Evolutionary conservation across 2,888 invertebrate genomes (phyloP), one percentile per base, ranked within the genome.

Genomic region (Eupithecia dodoneata): DNA sequence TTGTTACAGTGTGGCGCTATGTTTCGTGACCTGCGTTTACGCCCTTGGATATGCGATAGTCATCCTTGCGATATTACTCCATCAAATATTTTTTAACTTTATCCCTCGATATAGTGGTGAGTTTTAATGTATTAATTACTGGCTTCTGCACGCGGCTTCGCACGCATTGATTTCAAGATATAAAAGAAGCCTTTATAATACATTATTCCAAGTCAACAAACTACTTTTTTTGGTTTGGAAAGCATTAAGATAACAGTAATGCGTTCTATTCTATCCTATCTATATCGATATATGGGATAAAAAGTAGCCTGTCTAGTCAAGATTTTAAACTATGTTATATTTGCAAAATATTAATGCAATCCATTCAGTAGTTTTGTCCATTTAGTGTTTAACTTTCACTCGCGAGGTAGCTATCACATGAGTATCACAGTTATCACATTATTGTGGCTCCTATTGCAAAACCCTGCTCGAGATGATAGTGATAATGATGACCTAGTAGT

Each of bases 1-100:
- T 77, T 73, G 76, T 94, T 94, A 59, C 91, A 96, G 96, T 74
- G 89, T 94, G 79, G 93, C 96, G 18, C 82, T 96, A 80, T 94
- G 94, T 71, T 96, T 96, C 86, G 96, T 96, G 3, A 90, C 95
- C 69, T 96, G 96, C 66, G 89, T 94, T 4, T 96, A 96, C 85
- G 93, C 90, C 52, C 78, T 91, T 72, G 93, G 94, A 71, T 94
- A 94, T 80, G 88, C 94, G 49, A 84, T 95, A 12, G 90, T 95
- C 13, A 93, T 95, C 70, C 83, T 91, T 0, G 77, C 92, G n/a
- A 94, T 95, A 75, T 88, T 96, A 71, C 76, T 95, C 10, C 90
- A 92, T 49, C 95, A 95, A 81, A 80, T 96, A 41, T 71, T 95
- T 18, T 76, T 70, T 59, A 90, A 95, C 72, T 95, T 95, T 85